Percentiles rank a stretch among this genome's conserved stretches.
These are phyloP conservation scores for Rhagonycha fulva DNA, from an alignment of 2,888 invertebrate species.

Conservation along the genomic window DNA sequence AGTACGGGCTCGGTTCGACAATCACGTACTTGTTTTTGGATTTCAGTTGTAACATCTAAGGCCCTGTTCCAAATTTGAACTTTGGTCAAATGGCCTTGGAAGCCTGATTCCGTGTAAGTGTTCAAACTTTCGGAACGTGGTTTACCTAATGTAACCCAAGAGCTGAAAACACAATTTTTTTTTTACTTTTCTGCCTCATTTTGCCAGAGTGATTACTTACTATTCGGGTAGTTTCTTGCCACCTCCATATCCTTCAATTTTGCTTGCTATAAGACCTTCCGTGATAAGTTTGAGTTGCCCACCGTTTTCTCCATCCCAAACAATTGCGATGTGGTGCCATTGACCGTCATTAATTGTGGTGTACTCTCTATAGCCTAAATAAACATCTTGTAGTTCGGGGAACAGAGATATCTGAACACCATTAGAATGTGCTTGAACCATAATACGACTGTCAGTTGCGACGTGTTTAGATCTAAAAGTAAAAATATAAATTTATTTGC, in stretches of 20 bases:
- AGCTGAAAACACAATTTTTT: conserved; percentile 62
- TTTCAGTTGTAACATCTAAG: conserved; percentile 87
- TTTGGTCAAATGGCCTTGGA: conserved; percentile 93
- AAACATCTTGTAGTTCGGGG: conserved; percentile 85
- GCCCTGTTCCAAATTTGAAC: conserved; percentile 94
- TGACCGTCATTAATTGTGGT: conserved; percentile 94
- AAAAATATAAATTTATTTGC: neutral
- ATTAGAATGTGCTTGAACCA: conserved; percentile 89
- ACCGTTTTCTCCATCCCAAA: conserved; percentile 89
- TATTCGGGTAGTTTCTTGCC: conserved; percentile 81
- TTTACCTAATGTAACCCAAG: conserved; percentile 91
- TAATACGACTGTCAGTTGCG: conserved; percentile 74
- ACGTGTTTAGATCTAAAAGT: conserved; percentile 74
- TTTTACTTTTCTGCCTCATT: neutral
- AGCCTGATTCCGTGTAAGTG: conserved; percentile 86
- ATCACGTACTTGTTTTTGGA: conserved; percentile 91
- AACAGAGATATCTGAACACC: conserved; percentile 92
- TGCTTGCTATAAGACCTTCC: conserved; percentile 94
- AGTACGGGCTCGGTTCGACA: conserved; percentile 91
- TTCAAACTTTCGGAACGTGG: conserved; percentile 82
- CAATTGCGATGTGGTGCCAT: conserved; percentile 94
- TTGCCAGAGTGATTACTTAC: conserved; percentile 61
- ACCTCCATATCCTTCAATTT: conserved; percentile 85
- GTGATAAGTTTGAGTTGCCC: conserved; percentile 89
- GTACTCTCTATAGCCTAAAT: conserved; percentile 87